Percentiles rank a stretch among this genome's conserved stretches.
Evolutionary conservation across 2,797 vertebrate species (phyloP).

Genomic region (Tragopan temminckii): DNA sequence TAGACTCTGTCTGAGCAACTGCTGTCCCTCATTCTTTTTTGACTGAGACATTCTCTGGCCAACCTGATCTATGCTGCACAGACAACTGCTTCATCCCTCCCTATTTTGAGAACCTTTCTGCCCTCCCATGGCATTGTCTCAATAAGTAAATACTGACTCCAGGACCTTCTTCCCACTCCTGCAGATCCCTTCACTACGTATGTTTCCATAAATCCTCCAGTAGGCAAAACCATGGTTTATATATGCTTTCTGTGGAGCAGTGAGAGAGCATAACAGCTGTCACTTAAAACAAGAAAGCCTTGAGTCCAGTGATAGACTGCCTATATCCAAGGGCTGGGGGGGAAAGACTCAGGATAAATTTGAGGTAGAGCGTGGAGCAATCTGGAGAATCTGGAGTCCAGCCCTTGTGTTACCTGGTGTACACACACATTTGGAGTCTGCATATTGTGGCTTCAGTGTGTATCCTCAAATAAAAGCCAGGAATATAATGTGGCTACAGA

Average conservation of each 20-base stretch:
- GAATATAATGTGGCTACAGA: neutral
- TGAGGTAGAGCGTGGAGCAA: neutral
- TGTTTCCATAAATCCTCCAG: neutral
- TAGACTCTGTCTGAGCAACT: neutral
- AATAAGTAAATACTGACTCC: neutral
- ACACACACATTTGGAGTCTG: neutral
- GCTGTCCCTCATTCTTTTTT: neutral
- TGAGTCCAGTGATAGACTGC: neutral
- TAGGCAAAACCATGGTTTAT: neutral
- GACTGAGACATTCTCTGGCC: neutral
- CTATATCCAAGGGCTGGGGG: neutral
- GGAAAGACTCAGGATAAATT: neutral
- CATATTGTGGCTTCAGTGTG: neutral
- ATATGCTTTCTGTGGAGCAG: neutral
- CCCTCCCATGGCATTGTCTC: neutral
- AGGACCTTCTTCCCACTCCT: neutral
- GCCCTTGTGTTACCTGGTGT: neutral
- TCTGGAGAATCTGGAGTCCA: fast-evolving
- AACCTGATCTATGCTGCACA: neutral
- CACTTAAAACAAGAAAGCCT: neutral
- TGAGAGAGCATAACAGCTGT: neutral
- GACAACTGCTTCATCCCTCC: neutral
- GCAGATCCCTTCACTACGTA: neutral
- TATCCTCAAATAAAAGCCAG: neutral
- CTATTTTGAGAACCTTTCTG: neutral